Percentiles rank a stretch among this genome's conserved stretches.
Evolutionary conservation across 2,888 invertebrate genomes (phyloP).

Genomic region (Flexamia atlantica): DNA sequence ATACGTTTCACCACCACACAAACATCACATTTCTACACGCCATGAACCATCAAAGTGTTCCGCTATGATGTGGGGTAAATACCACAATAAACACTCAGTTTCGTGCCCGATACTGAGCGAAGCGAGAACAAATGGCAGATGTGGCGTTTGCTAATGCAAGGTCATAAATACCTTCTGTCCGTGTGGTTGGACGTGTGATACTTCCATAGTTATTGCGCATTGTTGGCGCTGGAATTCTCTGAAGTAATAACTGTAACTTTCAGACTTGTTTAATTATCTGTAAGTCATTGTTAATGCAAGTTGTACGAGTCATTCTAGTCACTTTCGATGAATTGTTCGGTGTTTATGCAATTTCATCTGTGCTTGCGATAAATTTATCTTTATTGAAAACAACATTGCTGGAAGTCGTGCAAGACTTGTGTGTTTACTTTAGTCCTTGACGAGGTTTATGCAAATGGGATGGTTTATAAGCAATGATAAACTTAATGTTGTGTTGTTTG

Average conservation of each 20-base stretch:
- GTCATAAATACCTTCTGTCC: neutral
- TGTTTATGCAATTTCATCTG: no score
- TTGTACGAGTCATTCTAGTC: neutral
- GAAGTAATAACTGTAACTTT: conserved; percentile 15
- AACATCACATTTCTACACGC: neutral
- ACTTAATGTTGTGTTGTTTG: no score
- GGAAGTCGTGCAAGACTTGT: no score
- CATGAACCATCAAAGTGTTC: neutral
- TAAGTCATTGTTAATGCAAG: neutral
- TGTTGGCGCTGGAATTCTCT: neutral
- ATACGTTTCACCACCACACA: neutral
- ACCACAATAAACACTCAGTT: no score
- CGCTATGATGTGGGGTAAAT: neutral
- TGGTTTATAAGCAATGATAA: no score
- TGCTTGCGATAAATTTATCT: no score
- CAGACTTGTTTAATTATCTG: neutral
- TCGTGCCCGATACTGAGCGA: no score
- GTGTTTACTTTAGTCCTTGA: no score
- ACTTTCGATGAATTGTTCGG: no score
- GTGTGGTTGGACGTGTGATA: neutral
- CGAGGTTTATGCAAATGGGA: no score
- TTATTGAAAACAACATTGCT: no score
- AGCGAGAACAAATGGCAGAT: neutral
- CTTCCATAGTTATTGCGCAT: conserved; percentile 27
- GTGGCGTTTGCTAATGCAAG: neutral